Evolutionary conservation across 2,797 vertebrate genomes (phyloP).

Genomic region (Rhodeus uyekii): DNA sequence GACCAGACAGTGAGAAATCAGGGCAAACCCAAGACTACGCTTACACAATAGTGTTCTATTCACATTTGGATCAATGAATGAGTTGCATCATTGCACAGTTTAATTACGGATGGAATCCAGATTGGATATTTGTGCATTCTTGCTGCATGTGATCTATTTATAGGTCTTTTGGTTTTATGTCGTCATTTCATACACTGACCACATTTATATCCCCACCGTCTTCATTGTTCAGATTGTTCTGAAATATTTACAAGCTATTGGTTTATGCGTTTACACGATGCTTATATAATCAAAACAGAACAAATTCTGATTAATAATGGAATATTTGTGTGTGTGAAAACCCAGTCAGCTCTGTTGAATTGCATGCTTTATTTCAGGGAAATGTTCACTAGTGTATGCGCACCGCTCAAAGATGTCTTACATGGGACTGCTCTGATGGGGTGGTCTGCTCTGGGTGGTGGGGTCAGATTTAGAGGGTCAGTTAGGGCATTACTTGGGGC

Average conservation of each 20-base stretch:
- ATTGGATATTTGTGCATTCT: background rate
- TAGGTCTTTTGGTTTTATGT: background rate
- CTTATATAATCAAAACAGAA: background rate
- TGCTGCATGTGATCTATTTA: background rate
- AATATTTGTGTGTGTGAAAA: background rate
- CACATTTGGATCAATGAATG: conserved; percentile 25
- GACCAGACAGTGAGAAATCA: conserved; percentile 26
- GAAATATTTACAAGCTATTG: background rate
- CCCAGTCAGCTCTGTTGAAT: background rate
- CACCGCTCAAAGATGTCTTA: background rate
- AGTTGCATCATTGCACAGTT: conserved; percentile 32
- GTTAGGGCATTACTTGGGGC: conserved; percentile 25
- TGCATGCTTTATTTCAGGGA: background rate
- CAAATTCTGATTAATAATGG: background rate
- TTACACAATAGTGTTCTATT: conserved; percentile 32
- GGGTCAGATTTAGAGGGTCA: conserved; percentile 16
- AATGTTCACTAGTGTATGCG: background rate
- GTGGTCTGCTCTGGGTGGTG: conserved; percentile 44
- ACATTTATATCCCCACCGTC: background rate
- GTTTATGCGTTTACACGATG: background rate
- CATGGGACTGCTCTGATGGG: conserved; percentile 13
- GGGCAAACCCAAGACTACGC: conserved; percentile 13
- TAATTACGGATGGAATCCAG: conserved; percentile 23
- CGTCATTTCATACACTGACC: background rate
- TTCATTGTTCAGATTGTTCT: background rate